These are phyloP conservation scores for Percopsis transmontana DNA, from an alignment of 2,113 vertebrate species.

Conservation along the genomic window DNA sequence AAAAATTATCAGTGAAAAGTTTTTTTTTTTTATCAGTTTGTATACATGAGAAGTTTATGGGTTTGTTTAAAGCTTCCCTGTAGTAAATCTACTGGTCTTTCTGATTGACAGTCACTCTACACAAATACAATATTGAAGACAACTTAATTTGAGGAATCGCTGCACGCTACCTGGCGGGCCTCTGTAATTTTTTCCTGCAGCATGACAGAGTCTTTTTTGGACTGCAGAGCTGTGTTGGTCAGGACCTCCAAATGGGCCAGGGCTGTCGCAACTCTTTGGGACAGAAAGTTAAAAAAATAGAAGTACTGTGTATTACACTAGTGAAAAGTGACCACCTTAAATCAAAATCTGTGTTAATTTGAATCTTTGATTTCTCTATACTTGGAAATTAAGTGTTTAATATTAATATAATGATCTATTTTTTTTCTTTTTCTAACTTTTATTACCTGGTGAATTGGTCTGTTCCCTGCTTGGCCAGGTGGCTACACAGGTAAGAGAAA, in stretches of 20 bases:
- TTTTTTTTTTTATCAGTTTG: not conserved
- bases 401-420: too few species aligned
- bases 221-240: constrained; percentile 30
- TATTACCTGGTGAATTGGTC: constrained; percentile 69
- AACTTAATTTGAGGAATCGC: not conserved
- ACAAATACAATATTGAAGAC: not conserved
- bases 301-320: not conserved
- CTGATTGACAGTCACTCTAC: not conserved
- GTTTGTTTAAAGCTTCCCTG: not conserved
- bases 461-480: constrained; percentile 48
- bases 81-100: not conserved
- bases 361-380: too few species aligned
- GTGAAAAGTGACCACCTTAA: not conserved
- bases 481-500: constrained; percentile 60
- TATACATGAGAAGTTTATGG: not conserved
- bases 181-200: constrained; percentile 44
- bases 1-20: too few species aligned
- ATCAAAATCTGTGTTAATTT: not conserved
- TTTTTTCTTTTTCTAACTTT: not conserved
- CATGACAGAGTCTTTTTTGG: constrained; percentile 37
- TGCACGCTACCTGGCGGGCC: constrained; percentile 60
- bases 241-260: constrained; percentile 59
- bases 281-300: not conserved
- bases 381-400: too few species aligned
- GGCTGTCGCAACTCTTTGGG: constrained; percentile 52